Percentiles rank a stretch among this genome's conserved stretches.
Evolutionary conservation across 2,113 vertebrate species (phyloP).

Genomic region (Aleadryas rufinucha): DNA sequence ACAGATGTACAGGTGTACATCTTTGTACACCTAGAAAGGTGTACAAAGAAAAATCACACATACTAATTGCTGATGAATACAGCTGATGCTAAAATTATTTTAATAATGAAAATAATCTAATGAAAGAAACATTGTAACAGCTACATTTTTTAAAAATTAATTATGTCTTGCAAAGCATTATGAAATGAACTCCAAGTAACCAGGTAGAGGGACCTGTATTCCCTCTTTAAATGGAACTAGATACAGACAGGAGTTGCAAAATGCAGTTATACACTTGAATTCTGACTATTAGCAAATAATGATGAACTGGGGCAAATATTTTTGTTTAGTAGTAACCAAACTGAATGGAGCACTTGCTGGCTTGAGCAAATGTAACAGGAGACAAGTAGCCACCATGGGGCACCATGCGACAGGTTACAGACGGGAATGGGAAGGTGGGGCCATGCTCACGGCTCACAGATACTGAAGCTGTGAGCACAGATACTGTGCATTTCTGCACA

Average conservation of each 20-base stretch:
- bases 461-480: no score
- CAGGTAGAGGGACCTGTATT: not conserved
- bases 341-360: not conserved
- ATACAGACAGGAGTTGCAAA: not conserved
- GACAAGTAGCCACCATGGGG: conserved; percentile 46
- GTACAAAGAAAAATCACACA: not conserved
- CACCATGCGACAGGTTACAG: conserved; percentile 31
- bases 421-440: fast-evolving
- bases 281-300: not conserved
- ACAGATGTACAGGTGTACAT: no score
- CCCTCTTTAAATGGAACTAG: not conserved
- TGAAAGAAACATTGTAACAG: not conserved
- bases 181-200: not conserved
- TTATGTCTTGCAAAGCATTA: not conserved
- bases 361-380: not conserved
- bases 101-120: not conserved
- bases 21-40: not conserved
- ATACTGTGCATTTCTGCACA: not conserved
- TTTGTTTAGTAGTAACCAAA: not conserved
- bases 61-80: not conserved
- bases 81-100: not conserved
- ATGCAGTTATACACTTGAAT: not conserved
- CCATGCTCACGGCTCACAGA: not conserved
- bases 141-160: not conserved
- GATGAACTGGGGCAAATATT: not conserved